These are phyloP conservation scores for Sphaeramia orbicularis DNA, from an alignment of 2,797 vertebrate species.

Conservation along the genomic window DNA sequence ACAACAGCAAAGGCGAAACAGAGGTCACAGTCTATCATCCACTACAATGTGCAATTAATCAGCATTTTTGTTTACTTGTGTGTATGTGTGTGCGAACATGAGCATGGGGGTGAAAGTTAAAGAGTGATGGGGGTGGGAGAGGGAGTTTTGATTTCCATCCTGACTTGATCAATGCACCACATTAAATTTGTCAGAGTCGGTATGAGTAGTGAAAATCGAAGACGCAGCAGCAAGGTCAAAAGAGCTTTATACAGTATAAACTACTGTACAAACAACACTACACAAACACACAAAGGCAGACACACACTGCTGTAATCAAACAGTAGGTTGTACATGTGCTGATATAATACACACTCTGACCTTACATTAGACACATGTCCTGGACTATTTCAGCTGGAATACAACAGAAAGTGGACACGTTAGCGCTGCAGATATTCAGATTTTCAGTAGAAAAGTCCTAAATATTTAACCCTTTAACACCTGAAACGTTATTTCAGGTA, in stretches of 20 bases:
- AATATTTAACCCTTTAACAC: too few relatives aligned
- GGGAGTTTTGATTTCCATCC: constrained; percentile 47
- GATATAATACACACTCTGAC: not conserved
- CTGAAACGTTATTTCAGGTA: too few relatives aligned
- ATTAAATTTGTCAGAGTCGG: constrained; percentile 47
- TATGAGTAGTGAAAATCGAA: constrained; percentile 51
- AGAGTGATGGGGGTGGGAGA: constrained; percentile 13
- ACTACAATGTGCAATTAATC: constrained; percentile 55
- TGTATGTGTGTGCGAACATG: constrained; percentile 8
- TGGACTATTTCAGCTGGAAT: too few relatives aligned
- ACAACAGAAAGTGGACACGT: too few relatives aligned
- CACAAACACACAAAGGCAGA: constrained; percentile 15
- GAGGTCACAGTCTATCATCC: constrained; percentile 74
- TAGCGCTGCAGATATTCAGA: too few relatives aligned
- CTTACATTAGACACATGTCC: too few relatives aligned
- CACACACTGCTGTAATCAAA: not conserved
- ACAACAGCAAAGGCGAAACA: constrained; percentile 68
- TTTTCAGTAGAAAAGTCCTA: too few relatives aligned
- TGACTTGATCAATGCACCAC: constrained; percentile 53
- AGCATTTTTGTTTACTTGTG: constrained; percentile 47
- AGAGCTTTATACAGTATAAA: constrained; percentile 27
- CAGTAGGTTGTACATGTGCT: not conserved
- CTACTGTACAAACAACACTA: constrained; percentile 2
- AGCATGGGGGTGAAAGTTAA: constrained; percentile 6
- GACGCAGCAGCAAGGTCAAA: constrained; percentile 52